Evolutionary conservation across 2,888 invertebrate species (phyloP).

Genomic region (Unio pictorum): DNA sequence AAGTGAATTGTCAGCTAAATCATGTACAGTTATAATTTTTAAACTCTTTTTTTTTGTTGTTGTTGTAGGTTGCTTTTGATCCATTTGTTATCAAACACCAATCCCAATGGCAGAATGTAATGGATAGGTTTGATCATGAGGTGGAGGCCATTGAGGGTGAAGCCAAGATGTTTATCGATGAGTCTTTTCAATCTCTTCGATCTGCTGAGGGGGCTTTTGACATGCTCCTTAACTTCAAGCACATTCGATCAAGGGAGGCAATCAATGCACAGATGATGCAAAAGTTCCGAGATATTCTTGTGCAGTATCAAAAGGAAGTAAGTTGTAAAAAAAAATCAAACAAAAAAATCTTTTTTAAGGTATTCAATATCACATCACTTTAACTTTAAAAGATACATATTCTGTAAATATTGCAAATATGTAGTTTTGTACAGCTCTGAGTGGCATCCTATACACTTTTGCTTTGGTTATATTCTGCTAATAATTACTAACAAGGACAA

Average conservation of each 20-base stretch:
- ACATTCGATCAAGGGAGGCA: conserved; percentile 82
- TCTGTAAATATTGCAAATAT: no score
- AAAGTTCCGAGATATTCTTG: conserved; percentile 88
- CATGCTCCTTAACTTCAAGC: conserved; percentile 84
- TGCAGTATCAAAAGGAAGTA: conserved; percentile 89
- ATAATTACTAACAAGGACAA: no score
- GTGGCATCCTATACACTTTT: no score
- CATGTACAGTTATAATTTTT: neutral
- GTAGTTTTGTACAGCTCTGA: no score
- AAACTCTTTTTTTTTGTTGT: conserved; percentile 5
- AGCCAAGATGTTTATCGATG: conserved; percentile 87
- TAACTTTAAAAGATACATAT: no score
- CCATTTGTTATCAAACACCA: conserved; percentile 84
- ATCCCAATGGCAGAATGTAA: conserved; percentile 89
- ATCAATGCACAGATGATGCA: conserved; percentile 83
- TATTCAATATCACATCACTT: no score
- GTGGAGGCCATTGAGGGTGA: conserved; percentile 83
- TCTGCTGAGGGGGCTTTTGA: conserved; percentile 87
- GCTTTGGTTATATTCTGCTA: no score
- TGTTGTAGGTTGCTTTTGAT: conserved; percentile 83
- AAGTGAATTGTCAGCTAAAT: neutral
- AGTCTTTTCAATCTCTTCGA: conserved; percentile 85
- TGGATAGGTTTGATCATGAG: conserved; percentile 84
- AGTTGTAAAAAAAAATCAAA: conserved; percentile 35
- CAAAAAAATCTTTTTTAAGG: no score